phyloP scores from a whole-genome alignment of 1,140 invertebrate genomes.

The Augochlora pura region DNA sequence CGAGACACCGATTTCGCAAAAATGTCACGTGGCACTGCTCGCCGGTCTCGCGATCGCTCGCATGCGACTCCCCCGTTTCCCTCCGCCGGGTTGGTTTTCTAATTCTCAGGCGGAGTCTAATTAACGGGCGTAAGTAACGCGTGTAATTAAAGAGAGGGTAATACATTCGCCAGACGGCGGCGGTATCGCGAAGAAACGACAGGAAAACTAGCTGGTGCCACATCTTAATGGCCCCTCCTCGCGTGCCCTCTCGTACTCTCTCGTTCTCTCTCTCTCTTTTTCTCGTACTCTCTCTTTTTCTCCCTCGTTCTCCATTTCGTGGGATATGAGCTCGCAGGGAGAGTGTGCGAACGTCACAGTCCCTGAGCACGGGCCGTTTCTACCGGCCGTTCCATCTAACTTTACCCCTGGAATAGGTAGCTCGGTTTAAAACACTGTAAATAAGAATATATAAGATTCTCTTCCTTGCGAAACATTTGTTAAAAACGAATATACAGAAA shows the following conservation, averaged over 20 bases:
- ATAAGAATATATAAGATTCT: too few species aligned
- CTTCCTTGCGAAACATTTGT: too few species aligned
- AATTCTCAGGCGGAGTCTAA: conserved; percentile 61
- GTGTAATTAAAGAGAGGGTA: conserved; percentile 70
- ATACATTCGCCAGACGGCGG: conserved; percentile 53
- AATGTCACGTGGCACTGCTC: conserved; percentile 18
- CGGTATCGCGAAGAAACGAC: conserved; percentile 60
- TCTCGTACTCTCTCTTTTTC: too few species aligned
- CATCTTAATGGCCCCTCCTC: conserved; percentile 59
- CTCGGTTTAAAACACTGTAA: too few species aligned
- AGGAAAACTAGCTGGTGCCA: conserved; percentile 61
- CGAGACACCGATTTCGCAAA: conserved; percentile 4
- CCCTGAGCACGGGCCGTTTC: conserved; percentile 61
- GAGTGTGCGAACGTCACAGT: conserved; percentile 75
- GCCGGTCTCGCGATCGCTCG: conserved; percentile 44
- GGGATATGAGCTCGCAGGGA: conserved; percentile 53
- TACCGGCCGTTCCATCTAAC: background rate
- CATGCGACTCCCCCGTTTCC: conserved; percentile 21
- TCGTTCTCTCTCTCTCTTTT: too few species aligned
- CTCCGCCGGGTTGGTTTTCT: conserved; percentile 19
- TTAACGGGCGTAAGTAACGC: conserved; percentile 69
- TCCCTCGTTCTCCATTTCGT: conserved; percentile 25
- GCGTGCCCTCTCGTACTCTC: conserved; percentile 55
- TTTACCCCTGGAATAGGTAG: too few species aligned
- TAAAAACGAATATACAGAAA: too few species aligned